Conservation (phyloP, 2,797 vertebrate species). For the Aldrovandia affinis region DNA sequence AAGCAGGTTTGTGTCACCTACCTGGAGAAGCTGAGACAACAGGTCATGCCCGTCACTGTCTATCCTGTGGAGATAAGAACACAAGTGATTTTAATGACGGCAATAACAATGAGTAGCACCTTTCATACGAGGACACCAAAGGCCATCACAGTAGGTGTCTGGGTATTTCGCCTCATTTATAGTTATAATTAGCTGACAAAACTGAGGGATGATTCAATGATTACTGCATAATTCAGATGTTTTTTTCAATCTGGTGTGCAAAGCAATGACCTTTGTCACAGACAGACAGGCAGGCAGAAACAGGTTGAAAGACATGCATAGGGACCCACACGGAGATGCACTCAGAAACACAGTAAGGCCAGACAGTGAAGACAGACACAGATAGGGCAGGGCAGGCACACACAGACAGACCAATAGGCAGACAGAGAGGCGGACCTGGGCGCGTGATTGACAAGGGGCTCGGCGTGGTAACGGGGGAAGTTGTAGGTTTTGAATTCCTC, state of each 20-base stretch:
- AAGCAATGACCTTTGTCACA: too few species aligned
- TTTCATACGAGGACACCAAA: background rate
- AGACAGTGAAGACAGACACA: background rate
- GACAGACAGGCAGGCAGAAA: too few species aligned
- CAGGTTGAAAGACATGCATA: background rate
- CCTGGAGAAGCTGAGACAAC: constrained; percentile 75
- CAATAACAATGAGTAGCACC: background rate
- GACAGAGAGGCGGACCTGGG: constrained; percentile 66
- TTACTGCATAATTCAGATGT: background rate
- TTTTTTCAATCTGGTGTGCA: background rate
- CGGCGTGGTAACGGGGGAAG: constrained; percentile 74
- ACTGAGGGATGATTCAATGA: background rate
- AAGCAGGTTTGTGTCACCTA: constrained; percentile 41
- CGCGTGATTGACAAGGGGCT: constrained; percentile 79
- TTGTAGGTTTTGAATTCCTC: constrained; percentile 79
- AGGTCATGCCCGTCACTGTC: constrained; percentile 79
- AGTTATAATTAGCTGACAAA: background rate
- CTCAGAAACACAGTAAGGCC: background rate
- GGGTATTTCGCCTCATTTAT: background rate
- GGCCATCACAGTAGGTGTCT: background rate
- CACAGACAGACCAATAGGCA: constrained; percentile 30
- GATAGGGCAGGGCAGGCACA: background rate
- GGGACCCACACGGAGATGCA: too few species aligned
- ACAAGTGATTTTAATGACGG: constrained; percentile 12
- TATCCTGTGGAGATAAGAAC: constrained; percentile 63